Evolutionary conservation across 64 coral and sea anemone genomes (phyloP).

Genomic region (Platygyra sinensis): DNA sequence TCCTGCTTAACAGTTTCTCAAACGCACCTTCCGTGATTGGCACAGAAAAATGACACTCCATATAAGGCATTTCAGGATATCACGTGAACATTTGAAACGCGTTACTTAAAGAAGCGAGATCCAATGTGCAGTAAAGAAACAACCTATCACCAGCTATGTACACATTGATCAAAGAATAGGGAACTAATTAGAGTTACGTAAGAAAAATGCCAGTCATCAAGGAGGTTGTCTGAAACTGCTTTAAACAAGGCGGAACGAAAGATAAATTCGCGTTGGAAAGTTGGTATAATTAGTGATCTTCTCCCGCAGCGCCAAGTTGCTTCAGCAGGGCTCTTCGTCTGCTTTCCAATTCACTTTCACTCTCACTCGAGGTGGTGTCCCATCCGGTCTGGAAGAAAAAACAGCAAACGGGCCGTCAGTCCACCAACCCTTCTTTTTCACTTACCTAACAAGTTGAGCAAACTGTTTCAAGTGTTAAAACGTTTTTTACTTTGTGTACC

Average conservation of each 20-base stretch:
- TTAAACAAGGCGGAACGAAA: too few relatives aligned
- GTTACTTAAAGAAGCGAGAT: not conserved
- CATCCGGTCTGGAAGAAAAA: slow-evolving; percentile 71
- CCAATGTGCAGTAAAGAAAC: not conserved
- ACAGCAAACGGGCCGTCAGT: slow-evolving; percentile 29
- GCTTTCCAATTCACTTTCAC: slow-evolving; percentile 91
- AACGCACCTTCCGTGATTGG: too few relatives aligned
- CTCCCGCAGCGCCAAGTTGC: slow-evolving; percentile 75
- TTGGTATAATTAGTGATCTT: slow-evolving; percentile 1
- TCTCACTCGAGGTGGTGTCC: slow-evolving; percentile 92
- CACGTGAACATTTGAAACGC: too few relatives aligned
- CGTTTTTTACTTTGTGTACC: not conserved
- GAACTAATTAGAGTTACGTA: too few relatives aligned
- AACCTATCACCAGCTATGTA: not conserved
- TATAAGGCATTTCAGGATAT: too few relatives aligned
- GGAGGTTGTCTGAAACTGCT: not conserved
- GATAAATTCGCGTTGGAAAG: too few relatives aligned
- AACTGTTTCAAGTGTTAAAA: not conserved
- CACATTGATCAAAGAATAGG: too few relatives aligned
- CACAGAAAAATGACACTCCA: too few relatives aligned
- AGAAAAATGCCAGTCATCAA: not conserved
- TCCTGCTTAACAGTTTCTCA: too few relatives aligned
- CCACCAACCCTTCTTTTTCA: not conserved
- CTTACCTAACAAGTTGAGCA: not conserved
- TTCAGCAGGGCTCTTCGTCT: slow-evolving; percentile 88